Base-by-base conservation (phyloP, 2,797 vertebrate species). In the Leptoclinus maculatus region DNA sequence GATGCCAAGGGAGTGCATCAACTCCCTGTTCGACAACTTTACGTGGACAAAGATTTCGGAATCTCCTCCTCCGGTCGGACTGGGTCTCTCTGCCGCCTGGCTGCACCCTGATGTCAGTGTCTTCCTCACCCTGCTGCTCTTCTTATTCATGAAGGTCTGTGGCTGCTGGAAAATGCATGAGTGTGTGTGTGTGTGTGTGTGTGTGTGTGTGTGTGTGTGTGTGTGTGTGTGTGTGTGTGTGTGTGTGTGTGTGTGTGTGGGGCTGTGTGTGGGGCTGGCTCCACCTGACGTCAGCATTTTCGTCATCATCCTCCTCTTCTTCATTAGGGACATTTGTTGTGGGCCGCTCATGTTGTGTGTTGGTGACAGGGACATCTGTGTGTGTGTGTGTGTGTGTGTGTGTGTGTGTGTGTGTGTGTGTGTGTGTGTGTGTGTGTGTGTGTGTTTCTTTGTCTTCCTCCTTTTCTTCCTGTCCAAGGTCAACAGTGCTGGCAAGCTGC, bases 1-100 rank as follows among this genome's bases (percentile, higher is more conserved):
- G 88, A 99, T 99, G 97, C 98, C 98, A 29, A 96, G 98, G 14
- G 97, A 99, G 91, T 97, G 96, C 74, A 99, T 99, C 94, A 99
- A 95, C 83, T 96, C 96, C 58, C 94, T 99, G 69, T 99, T 99
- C 82, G 98, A 99, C 89, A 99, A 99, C 91, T 95, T 96, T 17
- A 99, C 98, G 0, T 99, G 98, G 98, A 96, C 96, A 32, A 98
- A 96, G 91, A 94, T 97, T 27, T 87, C 80, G 0, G 95, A 94
- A 2, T 92, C 96, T 56, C 85, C 95, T 0, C 78, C 84, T 32
- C 95, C 95, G 0, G 85, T 92, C 1, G 92, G 95, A 32, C 88
- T 98, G 65, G 97, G 97, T 9, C 96, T 69, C 66, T 98, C 98
- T 0, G 85, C 94, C 1, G 97, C 95, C 68, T 99, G 97, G 97